These are phyloP conservation scores for Helogale parvula DNA, from an alignment of 2,113 vertebrate genomes.

Conservation along the genomic window DNA sequence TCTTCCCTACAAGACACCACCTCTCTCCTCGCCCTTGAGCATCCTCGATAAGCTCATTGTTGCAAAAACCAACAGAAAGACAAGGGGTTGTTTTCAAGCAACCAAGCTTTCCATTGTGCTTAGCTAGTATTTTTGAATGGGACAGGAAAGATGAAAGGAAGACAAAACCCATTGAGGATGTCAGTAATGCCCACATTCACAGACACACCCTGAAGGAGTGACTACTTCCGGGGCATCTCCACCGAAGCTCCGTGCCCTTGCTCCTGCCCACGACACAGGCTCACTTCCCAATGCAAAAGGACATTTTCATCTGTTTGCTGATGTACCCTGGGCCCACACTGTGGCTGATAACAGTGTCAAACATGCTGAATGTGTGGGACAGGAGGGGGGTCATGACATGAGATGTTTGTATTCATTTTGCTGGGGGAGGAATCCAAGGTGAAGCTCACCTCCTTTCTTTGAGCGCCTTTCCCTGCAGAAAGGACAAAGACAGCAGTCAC, in stretches of 20 bases:
- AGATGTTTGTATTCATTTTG: slow-evolving; percentile 74
- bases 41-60: background rate
- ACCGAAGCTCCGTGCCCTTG: background rate
- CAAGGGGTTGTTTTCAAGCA: background rate
- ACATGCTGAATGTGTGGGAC: slow-evolving; percentile 69
- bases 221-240: background rate
- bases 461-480: background rate
- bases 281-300: slow-evolving; percentile 54
- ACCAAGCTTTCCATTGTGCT: background rate
- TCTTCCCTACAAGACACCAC: background rate
- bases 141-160: background rate
- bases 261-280: background rate
- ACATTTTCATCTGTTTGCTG: slow-evolving; percentile 68
- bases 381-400: background rate
- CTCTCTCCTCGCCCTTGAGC: background rate
- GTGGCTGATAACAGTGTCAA: slow-evolving; percentile 31
- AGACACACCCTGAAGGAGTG: background rate
- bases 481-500: slow-evolving; percentile 10
- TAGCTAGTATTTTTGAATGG: background rate
- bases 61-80: background rate
- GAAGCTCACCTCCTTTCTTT: slow-evolving; percentile 67
- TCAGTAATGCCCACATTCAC: background rate
- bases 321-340: slow-evolving; percentile 47
- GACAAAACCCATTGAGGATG: background rate
- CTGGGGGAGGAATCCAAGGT: slow-evolving; percentile 65